Evolutionary conservation across 1,140 invertebrate species (phyloP).

Genomic region (Anagrus nilaparvatae): DNA sequence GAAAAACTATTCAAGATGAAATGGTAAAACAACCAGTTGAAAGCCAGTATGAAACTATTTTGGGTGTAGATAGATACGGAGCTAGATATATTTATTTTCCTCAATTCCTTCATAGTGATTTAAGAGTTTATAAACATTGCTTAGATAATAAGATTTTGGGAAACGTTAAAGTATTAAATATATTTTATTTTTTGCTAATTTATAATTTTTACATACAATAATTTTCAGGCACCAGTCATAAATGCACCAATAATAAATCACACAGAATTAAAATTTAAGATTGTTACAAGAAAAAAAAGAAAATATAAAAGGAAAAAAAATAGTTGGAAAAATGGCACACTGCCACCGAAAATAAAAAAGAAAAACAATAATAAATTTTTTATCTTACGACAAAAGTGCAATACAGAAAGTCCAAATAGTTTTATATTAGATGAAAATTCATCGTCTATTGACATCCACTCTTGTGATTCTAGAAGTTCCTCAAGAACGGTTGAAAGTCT

Average conservation of each 20-base stretch:
- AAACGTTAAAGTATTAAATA: conserved; percentile 25
- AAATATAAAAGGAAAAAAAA: conserved; percentile 28
- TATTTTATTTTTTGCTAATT: conserved; percentile 1
- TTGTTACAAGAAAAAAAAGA: conserved; percentile 17
- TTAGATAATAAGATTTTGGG: conserved; percentile 34
- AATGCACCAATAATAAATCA: neutral
- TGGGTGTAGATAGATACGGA: conserved; percentile 48
- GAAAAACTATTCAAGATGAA: conserved; percentile 36
- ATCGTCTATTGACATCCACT: no score
- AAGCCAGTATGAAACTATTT: conserved; percentile 29
- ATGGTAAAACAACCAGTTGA: conserved; percentile 30
- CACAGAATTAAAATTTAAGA: neutral
- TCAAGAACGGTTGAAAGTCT: no score
- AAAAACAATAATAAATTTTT: conserved; percentile 1
- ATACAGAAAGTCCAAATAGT: no score
- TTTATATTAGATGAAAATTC: no score
- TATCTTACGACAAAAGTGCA: neutral
- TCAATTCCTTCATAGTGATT: conserved; percentile 47
- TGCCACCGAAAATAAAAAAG: conserved; percentile 15
- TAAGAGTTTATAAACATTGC: conserved; percentile 46
- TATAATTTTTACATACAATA: neutral
- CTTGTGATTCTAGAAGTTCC: conserved; percentile 9
- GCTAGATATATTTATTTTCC: conserved; percentile 50
- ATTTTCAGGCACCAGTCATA: conserved; percentile 15
- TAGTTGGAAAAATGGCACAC: conserved; percentile 27